Evolutionary conservation across 35 echinoderm and acorn worm species (phyloP).

Genomic region (Heliocidaris tuberculata): DNA sequence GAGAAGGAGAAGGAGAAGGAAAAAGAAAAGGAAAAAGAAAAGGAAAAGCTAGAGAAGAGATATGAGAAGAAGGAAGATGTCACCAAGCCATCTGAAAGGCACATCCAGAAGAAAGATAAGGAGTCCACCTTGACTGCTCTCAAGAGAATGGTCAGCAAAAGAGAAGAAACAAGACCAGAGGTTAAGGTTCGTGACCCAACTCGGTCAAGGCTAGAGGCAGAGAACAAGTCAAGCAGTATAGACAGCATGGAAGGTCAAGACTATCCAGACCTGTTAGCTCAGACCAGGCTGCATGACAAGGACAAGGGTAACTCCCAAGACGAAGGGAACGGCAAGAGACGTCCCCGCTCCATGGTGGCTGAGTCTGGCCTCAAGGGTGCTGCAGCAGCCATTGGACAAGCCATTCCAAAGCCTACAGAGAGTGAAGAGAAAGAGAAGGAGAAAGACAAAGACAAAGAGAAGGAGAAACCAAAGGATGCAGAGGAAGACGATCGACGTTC

Average conservation of each 20-base stretch:
- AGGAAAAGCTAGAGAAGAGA: slow-evolving; percentile 36
- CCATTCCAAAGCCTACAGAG: slow-evolving; percentile 64
- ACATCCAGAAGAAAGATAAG: slow-evolving; percentile 50
- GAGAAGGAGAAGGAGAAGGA: slow-evolving; percentile 30
- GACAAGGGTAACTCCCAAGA: slow-evolving; percentile 52
- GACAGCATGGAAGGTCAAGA: slow-evolving; percentile 62
- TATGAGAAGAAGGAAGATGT: slow-evolving; percentile 62
- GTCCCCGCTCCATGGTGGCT: slow-evolving; percentile 69
- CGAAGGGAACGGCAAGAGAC: slow-evolving; percentile 42
- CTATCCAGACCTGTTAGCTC: slow-evolving; percentile 73
- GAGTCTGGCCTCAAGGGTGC: slow-evolving; percentile 78
- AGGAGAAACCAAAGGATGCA: slow-evolving; percentile 61
- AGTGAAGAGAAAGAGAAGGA: slow-evolving; percentile 49
- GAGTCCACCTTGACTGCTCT: slow-evolving; percentile 50
- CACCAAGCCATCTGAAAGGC: slow-evolving; percentile 31
- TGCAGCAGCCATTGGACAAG: slow-evolving; percentile 73
- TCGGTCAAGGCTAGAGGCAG: slow-evolving; percentile 15
- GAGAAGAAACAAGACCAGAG: slow-evolving; percentile 41
- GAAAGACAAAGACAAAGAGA: slow-evolving; percentile 60
- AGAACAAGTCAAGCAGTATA: slow-evolving; percentile 48
- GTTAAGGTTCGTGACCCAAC: slow-evolving; percentile 8
- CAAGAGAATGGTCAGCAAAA: slow-evolving; percentile 54
- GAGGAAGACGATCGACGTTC: slow-evolving; percentile 73
- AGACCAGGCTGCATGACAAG: slow-evolving; percentile 54
- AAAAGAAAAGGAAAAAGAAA: slow-evolving; percentile 48